Evolutionary conservation across 2,888 invertebrate species (phyloP).

Genomic region (Steinernema hermaphroditum): DNA sequence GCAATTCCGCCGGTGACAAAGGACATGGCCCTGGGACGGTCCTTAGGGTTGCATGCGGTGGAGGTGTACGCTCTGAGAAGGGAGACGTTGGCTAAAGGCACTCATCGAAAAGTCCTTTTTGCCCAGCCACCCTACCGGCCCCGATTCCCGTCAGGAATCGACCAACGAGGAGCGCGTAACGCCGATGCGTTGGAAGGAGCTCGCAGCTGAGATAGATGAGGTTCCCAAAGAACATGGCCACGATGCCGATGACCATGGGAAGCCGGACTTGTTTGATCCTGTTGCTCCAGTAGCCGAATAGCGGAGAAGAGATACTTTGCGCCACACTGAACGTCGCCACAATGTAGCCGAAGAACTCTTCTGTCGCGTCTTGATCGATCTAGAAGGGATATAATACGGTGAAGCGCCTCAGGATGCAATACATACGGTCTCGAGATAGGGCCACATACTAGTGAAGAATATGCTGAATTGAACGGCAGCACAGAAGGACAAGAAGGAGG

Average conservation of each 20-base stretch:
- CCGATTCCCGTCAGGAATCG: conserved; percentile 67
- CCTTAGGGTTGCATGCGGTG: conserved; percentile 65
- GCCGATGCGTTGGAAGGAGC: conserved; percentile 49
- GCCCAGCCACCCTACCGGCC: conserved; percentile 57
- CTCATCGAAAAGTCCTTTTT: not conserved
- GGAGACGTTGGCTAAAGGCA: conserved; percentile 65
- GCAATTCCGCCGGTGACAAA: conserved; percentile 68
- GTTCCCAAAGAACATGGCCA: conserved; percentile 66
- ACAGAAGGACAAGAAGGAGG: conserved; percentile 18
- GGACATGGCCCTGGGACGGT: conserved; percentile 67
- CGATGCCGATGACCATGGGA: conserved; percentile 51
- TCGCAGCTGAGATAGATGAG: conserved; percentile 66
- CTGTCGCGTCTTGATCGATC: conserved; percentile 41
- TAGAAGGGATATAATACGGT: conserved; percentile 25
- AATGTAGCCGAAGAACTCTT: conserved; percentile 50
- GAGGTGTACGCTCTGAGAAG: conserved; percentile 67
- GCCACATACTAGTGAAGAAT: conserved; percentile 29
- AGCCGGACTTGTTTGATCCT: conserved; percentile 46
- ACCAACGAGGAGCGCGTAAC: conserved; percentile 55
- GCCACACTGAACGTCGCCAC: conserved; percentile 48
- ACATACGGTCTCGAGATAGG: conserved; percentile 27
- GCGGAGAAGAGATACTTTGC: conserved; percentile 46
- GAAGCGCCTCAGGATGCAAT: not conserved
- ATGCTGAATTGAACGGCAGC: conserved; percentile 32
- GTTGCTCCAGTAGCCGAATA: conserved; percentile 47